Base-by-base conservation (phyloP, 2,888 invertebrate species). In the Eupithecia pulchellata region DNA sequence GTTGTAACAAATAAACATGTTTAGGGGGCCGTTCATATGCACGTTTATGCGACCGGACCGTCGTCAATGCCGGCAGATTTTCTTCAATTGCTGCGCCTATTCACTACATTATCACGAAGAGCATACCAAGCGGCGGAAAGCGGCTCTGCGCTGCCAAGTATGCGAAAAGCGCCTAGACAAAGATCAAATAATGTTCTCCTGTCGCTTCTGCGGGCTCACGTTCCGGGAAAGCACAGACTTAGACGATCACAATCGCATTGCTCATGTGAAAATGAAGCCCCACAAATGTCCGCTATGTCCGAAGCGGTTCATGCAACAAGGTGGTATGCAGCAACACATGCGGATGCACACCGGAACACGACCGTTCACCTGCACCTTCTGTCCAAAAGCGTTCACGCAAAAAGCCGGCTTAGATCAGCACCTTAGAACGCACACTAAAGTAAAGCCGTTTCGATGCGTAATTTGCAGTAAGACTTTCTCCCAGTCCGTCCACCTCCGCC, bases 331-430 rank as follows among this genome's bases (percentile, higher is more conserved):
- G 63, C 94, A 94, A 75, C 94, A 94, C 72, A 90, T 94, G 90
- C 83, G 94, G 17, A 93, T 92, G 91, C 94, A 94, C 65, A 88
- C 92, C 0, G 93, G 93, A 0, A 86, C 93, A 4, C 82, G 91
- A 20, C 94, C 94, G 0, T 94, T 92, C 75, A 84, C 80, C 4
- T 94, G 94, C 78, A 89, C 88, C 0, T 91, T 86, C 72, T 94
- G 94, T 72, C 84, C 88, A 0, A 94, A 94, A 80, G 89, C 91
- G 0, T 94, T 94, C 75, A 92, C 94, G 0, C 94, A 94, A 75
- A 93, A 93, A 75, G 92, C 93, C 0, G 94, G 94, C 1, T 78
- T 94, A 42, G 94, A 94, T 66, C 94, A 94, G 73, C 94, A 94
- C 75, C 81, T 94, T 3, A 92, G 94, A 9, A 94, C 91, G 1